Percentiles rank a stretch among this genome's conserved stretches.
phyloP scores from a whole-genome alignment of 2,113 vertebrate species.

The Corydoras maculifer region DNA sequence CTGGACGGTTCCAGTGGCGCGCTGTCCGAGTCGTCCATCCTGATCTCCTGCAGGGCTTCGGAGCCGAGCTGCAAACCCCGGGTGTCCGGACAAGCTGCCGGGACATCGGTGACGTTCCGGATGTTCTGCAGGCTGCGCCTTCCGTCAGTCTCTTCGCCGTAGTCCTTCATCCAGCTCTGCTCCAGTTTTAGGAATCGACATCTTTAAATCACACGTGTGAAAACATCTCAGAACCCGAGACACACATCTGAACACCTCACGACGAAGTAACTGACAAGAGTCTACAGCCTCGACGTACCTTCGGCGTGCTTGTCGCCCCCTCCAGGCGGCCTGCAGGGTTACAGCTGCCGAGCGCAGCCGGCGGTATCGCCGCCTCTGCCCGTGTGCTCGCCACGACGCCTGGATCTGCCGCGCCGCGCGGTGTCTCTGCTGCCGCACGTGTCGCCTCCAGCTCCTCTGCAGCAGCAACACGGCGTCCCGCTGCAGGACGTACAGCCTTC shows the following conservation, averaged over 20 bases:
- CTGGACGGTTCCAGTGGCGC: constrained; percentile 40
- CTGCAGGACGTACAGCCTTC: constrained; percentile 69
- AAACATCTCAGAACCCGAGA: too few species aligned
- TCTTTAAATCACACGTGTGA: too few species aligned
- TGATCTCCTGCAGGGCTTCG: background rate
- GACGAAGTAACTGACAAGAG: too few species aligned
- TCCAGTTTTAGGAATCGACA: constrained; percentile 8
- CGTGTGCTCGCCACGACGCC: constrained; percentile 76
- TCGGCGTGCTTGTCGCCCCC: constrained; percentile 71
- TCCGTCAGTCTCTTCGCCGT: background rate
- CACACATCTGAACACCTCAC: too few species aligned
- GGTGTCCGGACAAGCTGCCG: background rate
- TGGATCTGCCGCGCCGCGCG: constrained; percentile 76
- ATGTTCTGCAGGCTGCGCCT: background rate
- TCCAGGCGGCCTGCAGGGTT: constrained; percentile 70
- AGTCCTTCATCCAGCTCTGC: background rate
- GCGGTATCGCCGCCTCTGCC: constrained; percentile 54
- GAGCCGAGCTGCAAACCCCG: background rate
- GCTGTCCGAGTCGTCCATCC: constrained; percentile 4
- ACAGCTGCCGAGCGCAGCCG: constrained; percentile 57
- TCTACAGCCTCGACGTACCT: constrained; percentile 61
- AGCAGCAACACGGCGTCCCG: constrained; percentile 71
- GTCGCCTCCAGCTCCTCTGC: constrained; percentile 76
- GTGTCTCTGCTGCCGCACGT: constrained; percentile 48
- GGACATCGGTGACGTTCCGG: background rate